These are phyloP conservation scores for Sebastes matsubarae DNA, from an alignment of 2,797 vertebrate species.

Conservation along the genomic window DNA sequence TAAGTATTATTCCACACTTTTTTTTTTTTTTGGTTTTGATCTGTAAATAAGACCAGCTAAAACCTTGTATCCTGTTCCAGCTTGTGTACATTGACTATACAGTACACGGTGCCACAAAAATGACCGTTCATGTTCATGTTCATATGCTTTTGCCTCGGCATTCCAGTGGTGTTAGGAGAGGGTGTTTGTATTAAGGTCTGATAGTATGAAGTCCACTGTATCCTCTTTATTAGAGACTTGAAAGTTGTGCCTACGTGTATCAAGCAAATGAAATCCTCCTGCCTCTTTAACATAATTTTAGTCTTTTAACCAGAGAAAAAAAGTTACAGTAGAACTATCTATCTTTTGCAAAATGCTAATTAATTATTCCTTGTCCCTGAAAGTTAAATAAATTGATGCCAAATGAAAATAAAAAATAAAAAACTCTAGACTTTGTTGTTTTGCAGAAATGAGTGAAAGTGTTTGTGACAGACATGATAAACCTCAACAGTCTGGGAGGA, in stretches of 20 bases:
- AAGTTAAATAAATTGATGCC: slow-evolving; percentile 80
- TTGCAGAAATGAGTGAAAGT: not conserved
- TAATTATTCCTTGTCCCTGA: slow-evolving; percentile 62
- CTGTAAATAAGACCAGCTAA: slow-evolving; percentile 75
- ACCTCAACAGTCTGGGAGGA: not conserved
- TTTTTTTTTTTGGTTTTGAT: not conserved
- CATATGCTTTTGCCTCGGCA: slow-evolving; percentile 75
- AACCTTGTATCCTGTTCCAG: slow-evolving; percentile 46
- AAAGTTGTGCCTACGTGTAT: slow-evolving; percentile 78
- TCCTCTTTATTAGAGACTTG: slow-evolving; percentile 73
- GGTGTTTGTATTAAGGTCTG: slow-evolving; percentile 66
- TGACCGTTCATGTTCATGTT: slow-evolving; percentile 42
- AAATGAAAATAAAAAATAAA: slow-evolving; percentile 59
- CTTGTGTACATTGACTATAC: slow-evolving; percentile 53
- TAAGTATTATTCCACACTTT: slow-evolving; percentile 55
- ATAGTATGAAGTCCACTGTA: slow-evolving; percentile 67
- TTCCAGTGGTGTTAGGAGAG: slow-evolving; percentile 71
- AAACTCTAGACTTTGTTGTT: not conserved
- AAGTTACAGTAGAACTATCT: slow-evolving; percentile 71
- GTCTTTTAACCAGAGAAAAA: slow-evolving; percentile 74
- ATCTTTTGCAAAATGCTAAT: slow-evolving; percentile 80
- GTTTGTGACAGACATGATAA: not conserved
- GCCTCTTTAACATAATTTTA: slow-evolving; percentile 74
- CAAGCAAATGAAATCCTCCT: slow-evolving; percentile 72
- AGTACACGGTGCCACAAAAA: slow-evolving; percentile 58